Conservation (phyloP, 2,797 vertebrate species). For the Sebastes jordani region DNA sequence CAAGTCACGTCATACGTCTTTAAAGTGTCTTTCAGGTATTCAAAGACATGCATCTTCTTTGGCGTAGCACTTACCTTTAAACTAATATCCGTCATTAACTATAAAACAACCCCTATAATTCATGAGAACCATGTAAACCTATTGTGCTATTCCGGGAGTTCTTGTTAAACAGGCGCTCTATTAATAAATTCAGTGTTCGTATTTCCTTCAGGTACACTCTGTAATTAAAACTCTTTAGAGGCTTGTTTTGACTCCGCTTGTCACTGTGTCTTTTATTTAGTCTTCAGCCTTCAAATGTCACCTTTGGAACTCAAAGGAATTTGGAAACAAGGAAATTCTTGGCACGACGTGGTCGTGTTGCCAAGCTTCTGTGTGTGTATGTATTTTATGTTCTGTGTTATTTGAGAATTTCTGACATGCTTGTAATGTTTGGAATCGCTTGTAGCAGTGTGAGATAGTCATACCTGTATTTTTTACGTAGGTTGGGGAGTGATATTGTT, state of each 20-base stretch:
- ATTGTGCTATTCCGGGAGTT: neutral
- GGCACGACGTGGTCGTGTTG: neutral
- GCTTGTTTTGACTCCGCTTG: neutral
- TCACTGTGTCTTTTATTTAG: neutral
- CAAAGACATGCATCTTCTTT: neutral
- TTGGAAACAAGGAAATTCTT: neutral
- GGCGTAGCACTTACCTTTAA: neutral
- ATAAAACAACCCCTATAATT: neutral
- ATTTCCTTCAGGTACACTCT: slow-evolving; percentile 4
- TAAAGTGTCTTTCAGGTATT: neutral
- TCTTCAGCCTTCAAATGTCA: neutral
- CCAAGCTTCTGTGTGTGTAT: neutral
- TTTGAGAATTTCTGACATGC: neutral
- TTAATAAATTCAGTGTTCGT: neutral
- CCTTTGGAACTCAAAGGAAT: neutral
- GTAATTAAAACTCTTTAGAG: slow-evolving; percentile 5
- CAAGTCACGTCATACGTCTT: neutral
- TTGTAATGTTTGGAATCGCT: neutral
- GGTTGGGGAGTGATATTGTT: neutral
- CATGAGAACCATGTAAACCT: neutral
- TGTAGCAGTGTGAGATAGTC: neutral
- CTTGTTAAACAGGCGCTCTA: neutral
- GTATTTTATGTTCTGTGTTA: neutral
- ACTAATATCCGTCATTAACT: neutral
- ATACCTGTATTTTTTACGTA: neutral